Evolutionary conservation across 2,113 vertebrate genomes (phyloP).

Genomic region (Catharus fuscescens): DNA sequence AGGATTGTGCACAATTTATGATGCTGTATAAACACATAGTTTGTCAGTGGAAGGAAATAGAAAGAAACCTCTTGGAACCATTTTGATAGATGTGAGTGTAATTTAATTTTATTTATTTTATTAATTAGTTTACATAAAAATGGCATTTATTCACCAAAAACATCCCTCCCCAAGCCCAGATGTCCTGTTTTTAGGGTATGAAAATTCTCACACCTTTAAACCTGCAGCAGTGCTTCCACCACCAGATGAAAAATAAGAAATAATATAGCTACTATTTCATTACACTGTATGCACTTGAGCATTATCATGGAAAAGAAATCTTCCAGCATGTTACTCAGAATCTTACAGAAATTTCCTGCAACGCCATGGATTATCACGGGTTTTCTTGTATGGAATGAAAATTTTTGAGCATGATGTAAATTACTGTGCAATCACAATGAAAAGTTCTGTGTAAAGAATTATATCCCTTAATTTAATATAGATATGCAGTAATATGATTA

Average conservation of each 20-base stretch:
- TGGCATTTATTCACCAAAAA: neutral
- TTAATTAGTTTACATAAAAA: neutral
- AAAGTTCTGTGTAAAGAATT: neutral
- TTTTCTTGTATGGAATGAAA: neutral
- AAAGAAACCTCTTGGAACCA: neutral
- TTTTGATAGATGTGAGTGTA: neutral
- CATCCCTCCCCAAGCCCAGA: rapidly evolving
- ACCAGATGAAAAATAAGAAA: neutral
- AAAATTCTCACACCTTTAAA: neutral
- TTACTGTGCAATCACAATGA: neutral
- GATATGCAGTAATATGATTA: neutral
- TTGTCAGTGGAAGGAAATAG: neutral
- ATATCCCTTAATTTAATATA: neutral
- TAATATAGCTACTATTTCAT: neutral
- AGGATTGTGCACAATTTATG: neutral
- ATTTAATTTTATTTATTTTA: neutral
- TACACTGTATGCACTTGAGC: neutral
- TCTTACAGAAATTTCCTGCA: neutral
- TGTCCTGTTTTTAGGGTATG: neutral
- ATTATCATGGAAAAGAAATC: neutral
- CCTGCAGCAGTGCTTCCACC: neutral
- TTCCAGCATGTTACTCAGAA: neutral
- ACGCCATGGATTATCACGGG: neutral
- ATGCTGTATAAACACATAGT: neutral
- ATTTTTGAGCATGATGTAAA: neutral